Conservation (phyloP, 2,113 vertebrate species). For the Rattus rattus region DNA sequence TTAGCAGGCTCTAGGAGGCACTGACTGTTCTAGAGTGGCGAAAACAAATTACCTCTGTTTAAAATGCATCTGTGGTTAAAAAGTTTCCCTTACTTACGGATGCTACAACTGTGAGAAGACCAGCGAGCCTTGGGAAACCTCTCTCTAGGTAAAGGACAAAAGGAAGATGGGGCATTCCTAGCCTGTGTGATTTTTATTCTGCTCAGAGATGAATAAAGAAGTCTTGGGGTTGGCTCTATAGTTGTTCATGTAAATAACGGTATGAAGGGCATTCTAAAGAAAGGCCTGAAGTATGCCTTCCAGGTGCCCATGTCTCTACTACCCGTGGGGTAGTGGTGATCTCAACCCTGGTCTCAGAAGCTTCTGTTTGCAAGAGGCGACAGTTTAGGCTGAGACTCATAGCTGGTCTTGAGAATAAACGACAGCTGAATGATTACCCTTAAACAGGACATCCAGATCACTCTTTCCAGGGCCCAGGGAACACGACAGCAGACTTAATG, state of each 20-base stretch:
- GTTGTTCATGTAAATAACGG: slow-evolving; percentile 29
- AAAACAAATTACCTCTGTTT: not conserved
- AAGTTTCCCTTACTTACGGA: not conserved
- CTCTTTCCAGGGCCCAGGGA: not conserved
- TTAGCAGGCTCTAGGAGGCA: not conserved
- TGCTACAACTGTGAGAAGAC: not conserved
- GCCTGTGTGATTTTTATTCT: not conserved
- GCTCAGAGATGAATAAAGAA: not conserved
- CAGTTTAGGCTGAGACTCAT: not conserved
- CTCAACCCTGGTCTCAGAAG: not conserved
- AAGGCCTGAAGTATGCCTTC: not conserved
- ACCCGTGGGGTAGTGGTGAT: not conserved
- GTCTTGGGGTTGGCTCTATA: not conserved
- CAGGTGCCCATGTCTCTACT: not conserved
- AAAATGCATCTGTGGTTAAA: not conserved
- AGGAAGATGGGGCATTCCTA: not conserved
- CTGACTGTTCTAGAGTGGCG: not conserved
- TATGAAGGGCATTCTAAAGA: not conserved
- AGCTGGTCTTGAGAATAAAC: not conserved
- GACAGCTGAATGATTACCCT: not conserved
- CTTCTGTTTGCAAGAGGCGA: not conserved
- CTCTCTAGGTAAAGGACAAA: not conserved
- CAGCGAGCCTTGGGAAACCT: not conserved
- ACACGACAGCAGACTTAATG: not conserved
- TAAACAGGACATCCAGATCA: not conserved